Conservation (phyloP, 2,888 invertebrate genomes). For the Microchrysa polita region DNA sequence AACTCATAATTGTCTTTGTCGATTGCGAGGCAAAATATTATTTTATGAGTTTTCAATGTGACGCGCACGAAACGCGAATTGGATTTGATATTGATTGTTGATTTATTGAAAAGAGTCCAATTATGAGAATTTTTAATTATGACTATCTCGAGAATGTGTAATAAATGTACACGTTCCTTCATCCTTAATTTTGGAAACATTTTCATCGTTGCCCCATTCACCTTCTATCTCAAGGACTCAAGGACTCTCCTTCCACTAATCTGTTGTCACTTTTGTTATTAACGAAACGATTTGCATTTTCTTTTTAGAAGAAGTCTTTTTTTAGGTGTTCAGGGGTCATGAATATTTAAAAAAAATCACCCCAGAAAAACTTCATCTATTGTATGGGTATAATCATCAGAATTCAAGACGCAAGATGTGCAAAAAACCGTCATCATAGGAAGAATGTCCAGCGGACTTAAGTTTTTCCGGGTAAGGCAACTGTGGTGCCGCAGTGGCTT, state of each 20-base stretch:
- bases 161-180: no score
- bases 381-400: constrained; percentile 7
- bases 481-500: constrained; percentile 18
- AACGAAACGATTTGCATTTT: constrained; percentile 27
- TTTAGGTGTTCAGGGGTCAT: constrained; percentile 37
- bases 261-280: constrained; percentile 5
- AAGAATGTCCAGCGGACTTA: no score
- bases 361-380: constrained; percentile 15
- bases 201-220: no score
- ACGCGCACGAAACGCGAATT: neutral
- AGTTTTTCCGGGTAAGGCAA: no score
- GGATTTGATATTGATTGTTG: neutral
- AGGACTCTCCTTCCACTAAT: neutral
- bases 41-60: neutral
- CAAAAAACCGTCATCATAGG: no score
- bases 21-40: neutral
- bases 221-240: no score
- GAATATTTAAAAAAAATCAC: constrained; percentile 28
- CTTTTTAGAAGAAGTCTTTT: constrained; percentile 1
- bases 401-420: no score
- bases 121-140: no score
- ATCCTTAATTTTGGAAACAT: no score
- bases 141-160: no score
- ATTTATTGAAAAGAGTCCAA: neutral
- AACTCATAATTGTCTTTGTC: neutral